These are phyloP conservation scores for Eupithecia inturbata DNA, from an alignment of 2,888 invertebrate genomes.

Conservation along the genomic window DNA sequence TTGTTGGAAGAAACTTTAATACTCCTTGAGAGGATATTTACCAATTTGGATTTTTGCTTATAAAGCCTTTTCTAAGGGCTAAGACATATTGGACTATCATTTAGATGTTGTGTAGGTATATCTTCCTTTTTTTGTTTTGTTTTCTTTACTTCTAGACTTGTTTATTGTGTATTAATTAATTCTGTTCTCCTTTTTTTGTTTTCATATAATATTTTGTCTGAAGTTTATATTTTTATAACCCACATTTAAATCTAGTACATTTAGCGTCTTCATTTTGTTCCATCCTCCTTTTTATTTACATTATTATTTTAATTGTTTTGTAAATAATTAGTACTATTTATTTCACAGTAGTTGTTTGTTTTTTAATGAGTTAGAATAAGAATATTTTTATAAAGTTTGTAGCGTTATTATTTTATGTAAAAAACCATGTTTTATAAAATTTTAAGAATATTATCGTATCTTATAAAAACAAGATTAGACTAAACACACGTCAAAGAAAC, in stretches of 20 bases:
- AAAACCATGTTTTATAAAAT: not conserved
- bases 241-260: no score
- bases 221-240: no score
- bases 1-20: conserved; percentile 48
- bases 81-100: not conserved
- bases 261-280: no score
- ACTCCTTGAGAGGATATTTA: conserved; percentile 38
- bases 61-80: not conserved
- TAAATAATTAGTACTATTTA: no score
- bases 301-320: no score
- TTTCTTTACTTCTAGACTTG: not conserved
- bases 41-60: conserved; percentile 13
- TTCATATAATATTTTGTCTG: no score
- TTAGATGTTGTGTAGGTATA: not conserved
- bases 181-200: no score
- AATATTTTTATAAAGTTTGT: no score
- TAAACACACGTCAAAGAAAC: conserved; percentile 27
- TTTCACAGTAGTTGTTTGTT: no score
- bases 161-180: no score
- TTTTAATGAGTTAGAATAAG: no score
- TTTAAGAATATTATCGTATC: not conserved
- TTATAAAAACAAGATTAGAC: conserved; percentile 20
- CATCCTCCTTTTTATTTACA: no score
- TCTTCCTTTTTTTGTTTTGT: not conserved
- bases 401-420: not conserved